Evolutionary conservation across 2,797 vertebrate genomes (phyloP).

Genomic region (Dromococcyx pavoninus): DNA sequence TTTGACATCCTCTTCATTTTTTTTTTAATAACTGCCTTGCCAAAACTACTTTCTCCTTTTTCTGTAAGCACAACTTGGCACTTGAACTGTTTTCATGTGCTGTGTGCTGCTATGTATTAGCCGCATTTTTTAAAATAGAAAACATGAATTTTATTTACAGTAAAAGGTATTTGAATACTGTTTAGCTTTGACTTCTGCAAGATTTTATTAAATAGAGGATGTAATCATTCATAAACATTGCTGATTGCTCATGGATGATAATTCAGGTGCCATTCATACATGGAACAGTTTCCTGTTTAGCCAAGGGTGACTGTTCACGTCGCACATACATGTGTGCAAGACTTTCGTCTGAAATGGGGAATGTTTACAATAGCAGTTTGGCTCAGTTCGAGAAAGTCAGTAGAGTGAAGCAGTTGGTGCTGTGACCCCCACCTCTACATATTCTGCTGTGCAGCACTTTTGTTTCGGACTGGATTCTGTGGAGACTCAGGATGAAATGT

Average conservation of each 20-base stretch:
- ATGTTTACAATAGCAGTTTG: neutral
- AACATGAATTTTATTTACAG: neutral
- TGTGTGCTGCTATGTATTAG: neutral
- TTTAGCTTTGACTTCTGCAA: neutral
- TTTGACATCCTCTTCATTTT: neutral
- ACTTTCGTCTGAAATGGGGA: neutral
- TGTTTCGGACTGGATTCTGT: conserved; percentile 4
- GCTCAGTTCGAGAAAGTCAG: neutral
- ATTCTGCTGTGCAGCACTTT: neutral
- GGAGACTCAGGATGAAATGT: neutral
- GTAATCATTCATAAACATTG: neutral
- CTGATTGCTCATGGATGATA: neutral
- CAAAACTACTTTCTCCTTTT: neutral
- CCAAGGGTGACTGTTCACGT: neutral
- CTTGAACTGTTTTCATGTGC: neutral
- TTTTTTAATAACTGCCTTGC: neutral
- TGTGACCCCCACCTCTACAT: neutral
- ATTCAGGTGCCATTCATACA: neutral
- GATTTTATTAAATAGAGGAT: neutral
- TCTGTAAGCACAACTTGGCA: neutral
- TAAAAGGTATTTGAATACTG: neutral
- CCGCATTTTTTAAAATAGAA: neutral
- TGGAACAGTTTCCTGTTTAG: neutral
- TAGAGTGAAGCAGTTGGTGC: neutral
- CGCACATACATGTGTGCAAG: neutral